Conservation (phyloP, 2,888 invertebrate species). For the Zygothrica quintamaculata region DNA sequence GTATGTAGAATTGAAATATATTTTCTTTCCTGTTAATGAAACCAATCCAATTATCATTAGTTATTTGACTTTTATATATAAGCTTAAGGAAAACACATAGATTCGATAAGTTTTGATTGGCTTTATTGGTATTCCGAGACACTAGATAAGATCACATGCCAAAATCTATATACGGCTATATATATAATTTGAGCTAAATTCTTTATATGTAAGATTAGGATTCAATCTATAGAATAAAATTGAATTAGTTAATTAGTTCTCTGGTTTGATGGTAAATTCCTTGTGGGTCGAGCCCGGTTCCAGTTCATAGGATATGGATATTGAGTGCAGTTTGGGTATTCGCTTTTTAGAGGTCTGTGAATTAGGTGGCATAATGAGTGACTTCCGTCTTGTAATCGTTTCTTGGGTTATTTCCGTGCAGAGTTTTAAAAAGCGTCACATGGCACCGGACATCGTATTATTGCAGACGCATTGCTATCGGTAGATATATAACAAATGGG, state of each 20-base stretch:
- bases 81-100: no score
- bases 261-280: constrained; percentile 29
- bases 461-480: constrained; percentile 80
- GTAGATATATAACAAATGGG: constrained; percentile 16
- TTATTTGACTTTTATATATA: no score
- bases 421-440: constrained; percentile 79
- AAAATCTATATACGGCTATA: constrained; percentile 6
- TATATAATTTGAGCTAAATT: constrained; percentile 4
- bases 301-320: constrained; percentile 74
- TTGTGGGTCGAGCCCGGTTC: constrained; percentile 26
- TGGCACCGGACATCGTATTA: constrained; percentile 79
- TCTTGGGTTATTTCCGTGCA: constrained; percentile 75
- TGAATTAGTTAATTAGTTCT: constrained; percentile 6
- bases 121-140: constrained; percentile 29
- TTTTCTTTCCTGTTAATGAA: no score
- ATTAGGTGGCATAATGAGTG: constrained; percentile 30
- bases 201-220: constrained; percentile 14
- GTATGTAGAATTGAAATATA: no score
- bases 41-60: no score
- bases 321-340: constrained; percentile 66
- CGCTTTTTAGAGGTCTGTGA: constrained; percentile 45
- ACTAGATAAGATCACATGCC: constrained; percentile 22
- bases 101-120: background rate
- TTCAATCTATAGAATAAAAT: constrained; percentile 11
- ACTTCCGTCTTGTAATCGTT: constrained; percentile 60